phyloP scores from a whole-genome alignment of 2,797 vertebrate species.

The Etheostoma perlongum region DNA sequence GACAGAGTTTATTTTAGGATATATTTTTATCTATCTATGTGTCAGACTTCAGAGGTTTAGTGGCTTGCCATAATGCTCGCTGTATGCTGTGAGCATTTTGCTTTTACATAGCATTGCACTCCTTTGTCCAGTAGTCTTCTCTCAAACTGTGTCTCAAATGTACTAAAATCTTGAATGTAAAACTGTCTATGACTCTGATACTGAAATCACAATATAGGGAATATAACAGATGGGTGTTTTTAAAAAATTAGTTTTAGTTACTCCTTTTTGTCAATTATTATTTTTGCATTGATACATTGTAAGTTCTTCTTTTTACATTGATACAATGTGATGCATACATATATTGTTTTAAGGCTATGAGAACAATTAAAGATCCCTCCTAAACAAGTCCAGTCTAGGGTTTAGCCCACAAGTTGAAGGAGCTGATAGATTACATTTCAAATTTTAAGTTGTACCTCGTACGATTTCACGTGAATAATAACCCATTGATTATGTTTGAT shows the following conservation, averaged over 20 bases:
- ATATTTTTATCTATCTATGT: neutral
- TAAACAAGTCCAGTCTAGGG: no score
- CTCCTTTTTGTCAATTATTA: constrained; percentile 2
- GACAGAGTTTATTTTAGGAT: neutral
- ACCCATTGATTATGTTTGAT: neutral
- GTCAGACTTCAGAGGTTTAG: neutral
- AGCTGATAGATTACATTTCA: no score
- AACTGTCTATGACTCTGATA: neutral
- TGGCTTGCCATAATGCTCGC: neutral
- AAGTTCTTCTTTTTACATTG: no score
- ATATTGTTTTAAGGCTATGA: no score
- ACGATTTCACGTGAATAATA: no score
- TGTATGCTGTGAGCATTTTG: neutral
- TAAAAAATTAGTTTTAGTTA: neutral
- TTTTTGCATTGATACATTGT: constrained; percentile 6
- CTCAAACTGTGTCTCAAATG: neutral
- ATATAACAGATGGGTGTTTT: neutral
- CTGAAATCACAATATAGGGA: neutral
- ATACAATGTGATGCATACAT: no score
- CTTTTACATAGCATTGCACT: neutral
- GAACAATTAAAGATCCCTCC: no score
- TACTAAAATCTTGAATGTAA: neutral
- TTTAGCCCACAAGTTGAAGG: no score
- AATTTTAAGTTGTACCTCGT: no score
- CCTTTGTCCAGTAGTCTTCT: neutral